phyloP scores from a whole-genome alignment of 2,888 invertebrate species.

The Ashinkailepas kermadecensis region DNA sequence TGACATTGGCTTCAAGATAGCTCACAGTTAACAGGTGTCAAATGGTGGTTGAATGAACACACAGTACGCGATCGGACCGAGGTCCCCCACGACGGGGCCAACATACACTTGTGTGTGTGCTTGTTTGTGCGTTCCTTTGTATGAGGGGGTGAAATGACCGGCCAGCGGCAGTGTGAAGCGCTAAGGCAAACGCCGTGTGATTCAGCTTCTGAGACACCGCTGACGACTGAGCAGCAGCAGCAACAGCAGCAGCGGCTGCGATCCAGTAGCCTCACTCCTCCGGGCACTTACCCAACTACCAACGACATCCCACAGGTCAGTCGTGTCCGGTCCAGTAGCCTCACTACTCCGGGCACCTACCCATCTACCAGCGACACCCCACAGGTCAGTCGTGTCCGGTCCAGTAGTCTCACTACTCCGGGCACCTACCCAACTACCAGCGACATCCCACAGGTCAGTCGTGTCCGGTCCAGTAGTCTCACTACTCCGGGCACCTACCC shows the following conservation, averaged over 20 bases:
- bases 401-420: constrained; percentile 45
- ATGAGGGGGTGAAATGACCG: too few species aligned
- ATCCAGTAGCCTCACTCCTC: constrained; percentile 45
- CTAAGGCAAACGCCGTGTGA: too few species aligned
- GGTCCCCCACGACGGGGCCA: too few species aligned
- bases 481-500: constrained; percentile 41
- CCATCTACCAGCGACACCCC: neutral
- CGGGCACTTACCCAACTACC: constrained; percentile 33
- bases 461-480: constrained; percentile 42
- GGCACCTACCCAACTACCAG: constrained; percentile 27
- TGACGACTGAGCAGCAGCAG: neutral
- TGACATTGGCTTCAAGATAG: too few species aligned
- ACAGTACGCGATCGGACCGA: too few species aligned
- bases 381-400: constrained; percentile 35
- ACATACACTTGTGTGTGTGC: too few species aligned
- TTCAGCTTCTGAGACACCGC: neutral
- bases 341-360: constrained; percentile 42
- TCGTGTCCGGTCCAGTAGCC: constrained; percentile 41
- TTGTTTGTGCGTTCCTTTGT: too few species aligned
- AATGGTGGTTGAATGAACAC: too few species aligned
- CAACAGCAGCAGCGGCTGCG: constrained; percentile 34
- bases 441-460: neutral
- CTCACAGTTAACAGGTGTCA: too few species aligned
- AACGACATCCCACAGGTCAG: neutral
- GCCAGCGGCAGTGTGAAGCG: too few species aligned